Evolutionary conservation across 1,140 invertebrate species (phyloP), one percentile per base, ranked within the genome.

Genomic region (Galleria mellonella): DNA sequence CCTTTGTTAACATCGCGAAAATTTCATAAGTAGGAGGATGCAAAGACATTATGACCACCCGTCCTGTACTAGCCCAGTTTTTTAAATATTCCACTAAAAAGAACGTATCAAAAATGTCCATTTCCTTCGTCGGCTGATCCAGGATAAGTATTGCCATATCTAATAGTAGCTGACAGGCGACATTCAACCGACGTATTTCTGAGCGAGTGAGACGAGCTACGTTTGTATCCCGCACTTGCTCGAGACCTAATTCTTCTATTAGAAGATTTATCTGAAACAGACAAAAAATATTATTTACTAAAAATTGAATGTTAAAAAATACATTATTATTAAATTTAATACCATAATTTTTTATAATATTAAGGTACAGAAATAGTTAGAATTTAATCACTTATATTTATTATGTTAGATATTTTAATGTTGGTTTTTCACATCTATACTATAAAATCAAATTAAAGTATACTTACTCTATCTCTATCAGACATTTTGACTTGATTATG

Each of bases 101-200:
- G 83, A 98, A 98, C 0, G 96, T 96, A 67, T 98, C 97, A 55
- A 98, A 98, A 44, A 98, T 97, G 61, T 98, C 97, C 92, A 98
- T 95, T 37, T 95, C 95, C 64, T 92, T 91, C 0, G 96, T 96
- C 2, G 96, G 94, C 77, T 96, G 93, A 70, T 98, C 96, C 14
- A 98, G 83, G 1, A 96, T 88, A 0, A 98, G 86, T 28, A 98
- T 89, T 42, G 96, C 94, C 38, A 93, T 92, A 69, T 95, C 92
- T 5, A 96, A 88, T 9, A 98, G 76, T 10, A 98, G 84, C 58
- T 96, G 94, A 67, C 94, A 95, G 0, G 96, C 97, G 1, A 98
- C 91, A 49, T 95, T 94, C 1, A 98, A 75, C 52, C 96, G 88
- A 52, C 94, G 89, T 43, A 92, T 90, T 79, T 98, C 96, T 0